Evolutionary conservation across 2,113 vertebrate genomes (phyloP).

Genomic region (Daboia siamensis): DNA sequence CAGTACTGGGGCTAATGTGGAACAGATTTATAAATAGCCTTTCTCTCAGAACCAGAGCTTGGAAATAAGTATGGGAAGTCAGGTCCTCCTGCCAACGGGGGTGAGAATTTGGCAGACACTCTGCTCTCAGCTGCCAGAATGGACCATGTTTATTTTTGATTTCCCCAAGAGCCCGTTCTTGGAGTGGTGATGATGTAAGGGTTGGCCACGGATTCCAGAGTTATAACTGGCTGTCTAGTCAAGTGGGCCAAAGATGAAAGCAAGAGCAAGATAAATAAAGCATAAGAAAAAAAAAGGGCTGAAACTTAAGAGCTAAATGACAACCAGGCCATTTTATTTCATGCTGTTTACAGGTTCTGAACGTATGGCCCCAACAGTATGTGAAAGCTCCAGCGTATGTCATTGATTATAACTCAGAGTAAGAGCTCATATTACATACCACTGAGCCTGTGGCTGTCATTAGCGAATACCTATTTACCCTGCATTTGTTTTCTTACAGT

Average conservation of each 20-base stretch:
- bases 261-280: constrained; percentile 1
- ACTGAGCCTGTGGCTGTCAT: constrained; percentile 9
- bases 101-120: background rate
- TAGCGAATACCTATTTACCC: background rate
- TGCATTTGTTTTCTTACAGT: constrained; percentile 8
- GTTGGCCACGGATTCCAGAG: background rate
- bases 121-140: background rate
- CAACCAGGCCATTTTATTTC: constrained; percentile 1
- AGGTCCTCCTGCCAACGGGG: constrained; percentile 10
- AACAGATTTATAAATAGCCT: background rate
- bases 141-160: constrained; percentile 7
- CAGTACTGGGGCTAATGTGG: background rate
- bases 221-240: constrained; percentile 14
- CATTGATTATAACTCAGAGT: background rate
- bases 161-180: constrained; percentile 15
- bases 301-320: constrained; percentile 21
- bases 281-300: background rate
- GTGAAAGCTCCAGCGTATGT: constrained; percentile 6
- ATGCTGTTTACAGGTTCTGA: constrained; percentile 5
- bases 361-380: background rate
- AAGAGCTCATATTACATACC: constrained; percentile 13
- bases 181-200: background rate
- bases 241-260: constrained; percentile 8
- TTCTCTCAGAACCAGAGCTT: background rate
- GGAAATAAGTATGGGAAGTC: constrained; percentile 21